phyloP scores from a whole-genome alignment of 2,113 vertebrate genomes.

The Pipra filicauda region DNA sequence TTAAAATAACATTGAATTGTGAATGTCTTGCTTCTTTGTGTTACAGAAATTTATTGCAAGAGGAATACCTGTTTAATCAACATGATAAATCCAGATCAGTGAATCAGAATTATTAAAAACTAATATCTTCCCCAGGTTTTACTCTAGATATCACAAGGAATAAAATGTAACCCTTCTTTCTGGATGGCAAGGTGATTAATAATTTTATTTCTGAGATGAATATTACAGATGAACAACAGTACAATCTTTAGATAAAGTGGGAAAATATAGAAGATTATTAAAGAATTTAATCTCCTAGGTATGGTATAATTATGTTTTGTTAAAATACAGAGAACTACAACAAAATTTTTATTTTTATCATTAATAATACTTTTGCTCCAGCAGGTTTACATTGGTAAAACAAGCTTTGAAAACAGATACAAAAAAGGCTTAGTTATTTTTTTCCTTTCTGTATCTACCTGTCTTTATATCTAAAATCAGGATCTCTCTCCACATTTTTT shows the following conservation, averaged over 20 bases:
- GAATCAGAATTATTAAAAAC: slow-evolving; percentile 59
- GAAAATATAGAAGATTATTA: slow-evolving; percentile 45
- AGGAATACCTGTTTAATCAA: neutral
- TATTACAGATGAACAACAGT: slow-evolving; percentile 15
- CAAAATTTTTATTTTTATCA: slow-evolving; percentile 6
- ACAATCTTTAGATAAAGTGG: slow-evolving; percentile 18
- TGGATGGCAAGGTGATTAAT: slow-evolving; percentile 57
- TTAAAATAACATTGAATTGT: neutral
- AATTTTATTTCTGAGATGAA: slow-evolving; percentile 57
- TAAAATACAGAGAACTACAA: slow-evolving; percentile 55
- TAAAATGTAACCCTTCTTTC: slow-evolving; percentile 25
- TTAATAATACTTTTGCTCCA: slow-evolving; percentile 46
- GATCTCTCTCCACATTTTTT: slow-evolving; percentile 19
- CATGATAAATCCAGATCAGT: neutral
- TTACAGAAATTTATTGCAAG: neutral
- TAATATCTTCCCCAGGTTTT: slow-evolving; percentile 36
- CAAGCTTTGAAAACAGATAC: slow-evolving; percentile 23
- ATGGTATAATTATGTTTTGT: slow-evolving; percentile 57
- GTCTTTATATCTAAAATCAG: slow-evolving; percentile 28
- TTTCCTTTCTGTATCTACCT: neutral
- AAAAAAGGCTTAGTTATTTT: neutral
- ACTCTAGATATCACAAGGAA: slow-evolving; percentile 9
- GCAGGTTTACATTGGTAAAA: slow-evolving; percentile 40
- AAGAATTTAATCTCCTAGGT: slow-evolving; percentile 68
- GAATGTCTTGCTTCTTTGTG: neutral